phyloP scores from a whole-genome alignment of 2,888 invertebrate genomes.

The Patella ulyssiponensis region DNA sequence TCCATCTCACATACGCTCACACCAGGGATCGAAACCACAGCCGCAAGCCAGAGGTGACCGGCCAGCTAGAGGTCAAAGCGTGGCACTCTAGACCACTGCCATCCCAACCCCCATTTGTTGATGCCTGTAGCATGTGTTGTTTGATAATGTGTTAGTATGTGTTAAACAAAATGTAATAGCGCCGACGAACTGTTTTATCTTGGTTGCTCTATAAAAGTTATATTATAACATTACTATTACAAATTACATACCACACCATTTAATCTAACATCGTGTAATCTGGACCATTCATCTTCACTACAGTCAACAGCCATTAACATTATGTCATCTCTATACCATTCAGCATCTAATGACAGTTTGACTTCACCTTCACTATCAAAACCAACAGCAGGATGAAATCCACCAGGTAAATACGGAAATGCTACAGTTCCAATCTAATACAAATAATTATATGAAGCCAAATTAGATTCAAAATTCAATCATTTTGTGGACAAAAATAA shows the following conservation, averaged over 20 bases:
- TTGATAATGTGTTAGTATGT: too few species aligned
- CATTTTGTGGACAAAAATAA: not conserved
- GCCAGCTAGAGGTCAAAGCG: too few species aligned
- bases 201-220: too few species aligned
- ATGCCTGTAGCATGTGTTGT: too few species aligned
- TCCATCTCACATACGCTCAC: too few species aligned
- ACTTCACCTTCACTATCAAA: slow-evolving; percentile 73
- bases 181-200: too few species aligned
- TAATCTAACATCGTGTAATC: slow-evolving; percentile 73
- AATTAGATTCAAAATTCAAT: not conserved
- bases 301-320: slow-evolving; percentile 74
- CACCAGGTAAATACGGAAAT: slow-evolving; percentile 63
- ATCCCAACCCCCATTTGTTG: too few species aligned
- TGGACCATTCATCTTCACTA: slow-evolving; percentile 74
- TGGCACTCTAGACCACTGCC: too few species aligned
- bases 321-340: slow-evolving; percentile 72
- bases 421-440: slow-evolving; percentile 64
- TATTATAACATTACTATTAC: not conserved
- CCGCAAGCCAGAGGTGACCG: too few species aligned
- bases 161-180: too few species aligned
- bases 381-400: slow-evolving; percentile 73
- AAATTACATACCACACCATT: slow-evolving; percentile 71
- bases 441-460: not conserved
- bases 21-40: too few species aligned
- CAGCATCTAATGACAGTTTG: slow-evolving; percentile 66